A percentile compares a stretch with the other conserved stretches of the same genome.
Evolutionary conservation across 2,113 vertebrate species (phyloP).

Genomic region (Apeltes quadracus): DNA sequence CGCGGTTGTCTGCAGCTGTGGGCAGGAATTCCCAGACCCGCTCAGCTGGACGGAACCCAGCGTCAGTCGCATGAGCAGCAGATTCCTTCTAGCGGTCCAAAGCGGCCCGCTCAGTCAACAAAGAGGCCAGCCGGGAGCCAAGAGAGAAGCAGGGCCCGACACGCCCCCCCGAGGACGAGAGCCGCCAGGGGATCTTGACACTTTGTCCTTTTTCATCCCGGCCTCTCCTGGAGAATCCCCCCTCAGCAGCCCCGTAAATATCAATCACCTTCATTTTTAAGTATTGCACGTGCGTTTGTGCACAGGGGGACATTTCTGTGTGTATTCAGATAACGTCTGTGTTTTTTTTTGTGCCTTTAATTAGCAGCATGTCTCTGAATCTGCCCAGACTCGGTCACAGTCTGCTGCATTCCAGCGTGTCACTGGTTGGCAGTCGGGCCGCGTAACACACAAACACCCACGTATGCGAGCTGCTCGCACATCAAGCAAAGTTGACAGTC

Average conservation of each 20-base stretch:
- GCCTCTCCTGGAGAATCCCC: constrained; percentile 15
- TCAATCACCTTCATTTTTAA: constrained; percentile 13
- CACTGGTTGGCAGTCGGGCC: constrained; percentile 37
- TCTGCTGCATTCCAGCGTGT: constrained; percentile 46
- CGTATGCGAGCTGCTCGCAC: constrained; percentile 27
- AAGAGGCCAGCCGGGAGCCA: constrained; percentile 39
- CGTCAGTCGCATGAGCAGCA: constrained; percentile 34
- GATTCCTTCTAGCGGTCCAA: constrained; percentile 36
- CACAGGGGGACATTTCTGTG: constrained; percentile 16
- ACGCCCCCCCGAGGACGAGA: constrained; percentile 18
- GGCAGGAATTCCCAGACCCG: constrained; percentile 54
- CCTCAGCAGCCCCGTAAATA: constrained; percentile 44
- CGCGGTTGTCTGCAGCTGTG: constrained; percentile 25
- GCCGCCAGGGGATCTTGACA: constrained; percentile 9
- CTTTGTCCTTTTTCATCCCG: constrained; percentile 25
- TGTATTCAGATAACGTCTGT: constrained; percentile 16
- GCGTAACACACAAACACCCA: constrained; percentile 39
- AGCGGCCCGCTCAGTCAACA: constrained; percentile 40
- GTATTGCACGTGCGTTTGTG: not conserved
- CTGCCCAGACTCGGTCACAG: constrained; percentile 36
- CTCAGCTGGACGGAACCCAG: constrained; percentile 47
- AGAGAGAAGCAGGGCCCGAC: constrained; percentile 37
- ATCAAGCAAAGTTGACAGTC: constrained; percentile 65
- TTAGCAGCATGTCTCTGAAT: constrained; percentile 53
- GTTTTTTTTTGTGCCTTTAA: constrained; percentile 47